These are phyloP conservation scores for Caenorhabditis tropicalis DNA, from an alignment of 1,140 invertebrate genomes.

Conservation along the genomic window DNA sequence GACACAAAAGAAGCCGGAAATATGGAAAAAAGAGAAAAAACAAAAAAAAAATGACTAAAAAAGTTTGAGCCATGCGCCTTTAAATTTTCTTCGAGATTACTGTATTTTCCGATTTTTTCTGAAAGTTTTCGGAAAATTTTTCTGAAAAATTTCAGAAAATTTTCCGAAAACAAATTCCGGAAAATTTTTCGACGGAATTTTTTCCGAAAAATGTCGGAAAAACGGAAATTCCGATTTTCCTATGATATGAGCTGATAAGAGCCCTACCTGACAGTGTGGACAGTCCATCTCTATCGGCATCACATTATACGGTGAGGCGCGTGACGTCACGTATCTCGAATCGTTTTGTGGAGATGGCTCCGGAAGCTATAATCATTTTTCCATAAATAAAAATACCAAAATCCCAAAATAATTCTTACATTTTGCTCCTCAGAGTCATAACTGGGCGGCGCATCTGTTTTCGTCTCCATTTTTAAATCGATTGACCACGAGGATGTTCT, in stretches of 20 bases:
- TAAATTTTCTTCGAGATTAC: not conserved
- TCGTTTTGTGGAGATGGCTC: not conserved
- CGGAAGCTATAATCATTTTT: not conserved
- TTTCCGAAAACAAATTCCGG: no score
- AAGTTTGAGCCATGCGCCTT: no score
- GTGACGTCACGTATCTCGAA: not conserved
- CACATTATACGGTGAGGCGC: not conserved
- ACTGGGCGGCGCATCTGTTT: not conserved
- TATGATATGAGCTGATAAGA: no score
- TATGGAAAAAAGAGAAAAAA: no score
- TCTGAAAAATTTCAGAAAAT: no score
- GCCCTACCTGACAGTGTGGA: slow-evolving; percentile 57
- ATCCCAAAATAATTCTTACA: not conserved
- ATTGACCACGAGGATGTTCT: not conserved
- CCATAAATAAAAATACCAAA: not conserved
- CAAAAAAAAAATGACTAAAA: no score
- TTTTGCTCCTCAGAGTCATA: not conserved
- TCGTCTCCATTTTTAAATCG: not conserved
- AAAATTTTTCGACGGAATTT: no score
- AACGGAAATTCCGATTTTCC: no score
- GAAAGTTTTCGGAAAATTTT: no score
- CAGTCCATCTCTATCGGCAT: slow-evolving; percentile 68
- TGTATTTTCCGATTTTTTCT: not conserved
- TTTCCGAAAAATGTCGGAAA: no score
- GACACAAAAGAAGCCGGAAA: no score